Evolutionary conservation across 2,113 vertebrate genomes (phyloP), one percentile per base, ranked within the genome.

Genomic region (Calidris pugnax): DNA sequence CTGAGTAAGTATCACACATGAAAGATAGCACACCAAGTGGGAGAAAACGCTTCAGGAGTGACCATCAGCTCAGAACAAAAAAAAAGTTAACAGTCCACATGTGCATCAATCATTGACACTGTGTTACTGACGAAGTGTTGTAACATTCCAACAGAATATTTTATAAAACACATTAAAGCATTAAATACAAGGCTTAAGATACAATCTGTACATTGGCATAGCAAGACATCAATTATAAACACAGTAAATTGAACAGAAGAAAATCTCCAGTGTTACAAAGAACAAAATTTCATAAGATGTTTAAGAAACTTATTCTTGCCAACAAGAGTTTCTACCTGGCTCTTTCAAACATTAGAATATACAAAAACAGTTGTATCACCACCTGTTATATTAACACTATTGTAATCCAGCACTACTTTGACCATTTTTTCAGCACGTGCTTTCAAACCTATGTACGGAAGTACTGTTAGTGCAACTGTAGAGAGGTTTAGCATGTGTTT

Each of bases 161-260:
- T 97, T 97, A 97, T 94, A 95, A 93, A 97, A 95, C 82, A 96
- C 92, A 95, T 55, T 87, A 97, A 79, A 88, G 67, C 59, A 94
- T 77, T 92, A 91, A 93, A 93, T 95, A 97, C 96, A 98, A 96
- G 63, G 74, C 87, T 96, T 97, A 94, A 96, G 63, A 95, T 90
- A 97, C 91, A 98, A 95, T 95, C 85, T 67, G 60, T 95, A 96
- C 89, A 97, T 55, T 93, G 87, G 67, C 86, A 96, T 10, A 77
- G 86, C 68, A 89, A 76, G 41, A 90, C 80, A 90, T 64, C 67
- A 33, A 63, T 95, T 93, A 90, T 45, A 97, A 79, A 97, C 57
- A 95, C 57, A 21, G 37, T 14, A 50, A 78, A 2, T 9, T 67
- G 16, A 92, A 91, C 69, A 89, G 35, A 89, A 87, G 30, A 71